These are phyloP conservation scores for Diphyllodes magnificus DNA, from an alignment of 2,113 vertebrate genomes.

Conservation along the genomic window DNA sequence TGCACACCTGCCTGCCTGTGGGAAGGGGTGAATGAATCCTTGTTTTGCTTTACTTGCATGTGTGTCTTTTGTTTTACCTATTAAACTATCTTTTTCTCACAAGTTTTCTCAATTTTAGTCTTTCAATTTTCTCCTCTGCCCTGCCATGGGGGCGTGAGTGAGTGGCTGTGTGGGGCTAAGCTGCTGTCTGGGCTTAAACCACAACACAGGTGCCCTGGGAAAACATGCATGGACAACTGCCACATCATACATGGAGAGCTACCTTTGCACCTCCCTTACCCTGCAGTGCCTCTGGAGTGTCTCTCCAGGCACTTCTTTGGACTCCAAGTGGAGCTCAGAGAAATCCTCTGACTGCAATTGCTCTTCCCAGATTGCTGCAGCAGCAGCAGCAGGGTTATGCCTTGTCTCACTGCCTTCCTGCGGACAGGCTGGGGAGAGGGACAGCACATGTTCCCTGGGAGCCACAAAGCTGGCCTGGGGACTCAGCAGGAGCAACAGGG, in stretches of 20 bases:
- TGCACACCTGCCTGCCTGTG: not conserved
- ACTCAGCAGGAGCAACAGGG: not conserved
- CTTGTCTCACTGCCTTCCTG: not conserved
- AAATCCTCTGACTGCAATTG: not conserved
- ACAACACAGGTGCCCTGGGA: fast-evolving
- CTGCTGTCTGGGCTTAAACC: not conserved
- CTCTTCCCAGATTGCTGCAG: not conserved
- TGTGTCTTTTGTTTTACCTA: not conserved
- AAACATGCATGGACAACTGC: fast-evolving
- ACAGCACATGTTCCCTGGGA: fast-evolving
- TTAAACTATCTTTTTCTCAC: not conserved
- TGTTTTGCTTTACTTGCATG: not conserved
- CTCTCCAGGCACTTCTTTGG: not conserved
- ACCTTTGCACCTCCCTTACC: not conserved
- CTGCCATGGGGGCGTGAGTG: not conserved
- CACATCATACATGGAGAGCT: not conserved
- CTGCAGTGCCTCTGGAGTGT: not conserved
- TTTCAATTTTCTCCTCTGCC: not conserved
- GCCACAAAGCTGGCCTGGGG: not conserved
- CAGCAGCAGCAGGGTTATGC: not conserved
- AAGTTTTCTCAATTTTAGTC: not conserved
- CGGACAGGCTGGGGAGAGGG: not conserved
- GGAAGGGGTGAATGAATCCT: not conserved
- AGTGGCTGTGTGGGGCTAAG: not conserved
- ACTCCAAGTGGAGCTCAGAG: not conserved